Evolutionary conservation across 2,797 vertebrate genomes (phyloP), one percentile per base, ranked within the genome.

Genomic region (Neoniphon sammara): DNA sequence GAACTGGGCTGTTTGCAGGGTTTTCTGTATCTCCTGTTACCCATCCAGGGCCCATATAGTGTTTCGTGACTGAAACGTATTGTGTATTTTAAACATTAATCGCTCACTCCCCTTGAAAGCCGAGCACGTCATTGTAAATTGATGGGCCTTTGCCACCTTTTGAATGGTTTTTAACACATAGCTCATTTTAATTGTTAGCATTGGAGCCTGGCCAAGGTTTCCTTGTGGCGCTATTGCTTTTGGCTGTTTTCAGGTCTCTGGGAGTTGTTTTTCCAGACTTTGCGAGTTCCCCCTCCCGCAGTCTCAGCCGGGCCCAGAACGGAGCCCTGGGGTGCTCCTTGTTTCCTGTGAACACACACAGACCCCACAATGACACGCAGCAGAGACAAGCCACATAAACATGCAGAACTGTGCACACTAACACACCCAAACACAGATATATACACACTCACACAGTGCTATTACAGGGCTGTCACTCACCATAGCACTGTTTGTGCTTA

Each of bases 221-320:
- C 70, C 76, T 62, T 81, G 73, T 79, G 90, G 69, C 80, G 25
- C 21, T 85, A 62, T 91, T 89, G 77, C 81, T 83, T 80, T 89
- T 90, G 89, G 89, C 90, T 81, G 66, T 86, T 86, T 78, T 66
- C 66, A 61, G 74, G 64, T 85, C 66, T 80, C 78, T 55, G 77
- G 68, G 70, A 88, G 88, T 81, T 80, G 60, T 85, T 91, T 88
- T 91, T 90, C 86, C 89, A 92, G 82, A 91, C 88, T 72, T 66
- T 75, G 65, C 80, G 62, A 83, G 61, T 55, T 66, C 18, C 23
- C 8, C 58, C 56, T 79, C 73, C 75, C 56, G 64, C 58, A 79
- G 70, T 80, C 76, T 64, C 76, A 80, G 73, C 74, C 75, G 25
- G 86, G 78, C 83, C 66, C 14, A 79, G 73, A 82, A 81, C 55